phyloP scores from a whole-genome alignment of 2,797 vertebrate species.

The Spondyliosoma cantharus region DNA sequence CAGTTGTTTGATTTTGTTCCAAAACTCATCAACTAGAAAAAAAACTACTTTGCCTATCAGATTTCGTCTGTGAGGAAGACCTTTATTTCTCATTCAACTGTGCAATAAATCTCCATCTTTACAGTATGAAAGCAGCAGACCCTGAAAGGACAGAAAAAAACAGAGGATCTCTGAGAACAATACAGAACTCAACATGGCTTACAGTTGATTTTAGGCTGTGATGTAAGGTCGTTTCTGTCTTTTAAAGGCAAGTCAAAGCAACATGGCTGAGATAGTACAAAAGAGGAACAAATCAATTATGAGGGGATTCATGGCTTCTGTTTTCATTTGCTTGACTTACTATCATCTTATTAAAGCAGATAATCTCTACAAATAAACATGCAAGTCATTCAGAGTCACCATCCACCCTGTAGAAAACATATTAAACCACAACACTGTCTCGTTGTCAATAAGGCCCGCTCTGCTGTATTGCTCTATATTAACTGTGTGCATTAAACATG shows the following conservation, averaged over 20 bases:
- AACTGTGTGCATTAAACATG: slow-evolving; percentile 33
- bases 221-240: neutral
- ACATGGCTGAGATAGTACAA: neutral
- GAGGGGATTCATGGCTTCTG: neutral
- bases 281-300: neutral
- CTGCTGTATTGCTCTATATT: slow-evolving; percentile 22
- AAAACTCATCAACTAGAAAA: neutral
- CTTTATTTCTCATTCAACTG: neutral
- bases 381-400: neutral
- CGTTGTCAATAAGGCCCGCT: slow-evolving; percentile 17
- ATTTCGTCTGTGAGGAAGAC: neutral
- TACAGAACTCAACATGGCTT: neutral
- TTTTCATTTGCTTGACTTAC: neutral
- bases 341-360: neutral
- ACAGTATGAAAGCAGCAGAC: neutral
- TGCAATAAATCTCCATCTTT: neutral
- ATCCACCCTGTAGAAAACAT: neutral
- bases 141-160: neutral
- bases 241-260: neutral
- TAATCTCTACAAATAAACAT: neutral
- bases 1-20: neutral
- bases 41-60: neutral
- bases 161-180: neutral
- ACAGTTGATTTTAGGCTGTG: neutral
- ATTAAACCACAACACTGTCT: slow-evolving; percentile 11